phyloP scores from a whole-genome alignment of 2,797 vertebrate genomes.

The Scyliorhinus canicula region DNA sequence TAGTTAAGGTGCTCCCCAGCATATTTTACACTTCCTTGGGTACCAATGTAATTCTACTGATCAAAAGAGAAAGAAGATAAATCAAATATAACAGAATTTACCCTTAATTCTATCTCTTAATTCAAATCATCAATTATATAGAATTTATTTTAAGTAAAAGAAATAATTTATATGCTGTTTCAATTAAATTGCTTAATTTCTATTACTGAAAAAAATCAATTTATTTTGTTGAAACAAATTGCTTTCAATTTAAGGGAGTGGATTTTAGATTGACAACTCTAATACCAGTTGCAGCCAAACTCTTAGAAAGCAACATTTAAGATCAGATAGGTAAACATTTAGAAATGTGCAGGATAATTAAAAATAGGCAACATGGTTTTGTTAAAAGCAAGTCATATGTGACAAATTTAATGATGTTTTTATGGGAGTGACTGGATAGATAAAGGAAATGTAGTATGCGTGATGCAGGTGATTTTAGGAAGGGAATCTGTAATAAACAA shows the following conservation, averaged over 20 bases:
- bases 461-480: not conserved
- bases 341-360: not conserved
- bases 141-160: not conserved
- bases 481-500: not conserved
- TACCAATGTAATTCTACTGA: not conserved
- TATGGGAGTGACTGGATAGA: not conserved
- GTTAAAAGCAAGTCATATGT: not conserved
- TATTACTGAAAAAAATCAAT: not conserved
- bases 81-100: not conserved
- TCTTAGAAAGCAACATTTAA: not conserved
- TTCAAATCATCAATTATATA: not conserved
- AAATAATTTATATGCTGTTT: not conserved
- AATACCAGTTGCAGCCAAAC: not conserved
- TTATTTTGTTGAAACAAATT: not conserved
- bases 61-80: not conserved
- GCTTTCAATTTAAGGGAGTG: not conserved
- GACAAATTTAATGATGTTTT: not conserved
- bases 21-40: not conserved
- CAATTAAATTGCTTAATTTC: not conserved
- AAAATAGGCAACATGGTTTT: not conserved
- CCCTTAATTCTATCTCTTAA: not conserved
- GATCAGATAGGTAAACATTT: not conserved
- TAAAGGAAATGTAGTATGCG: not conserved
- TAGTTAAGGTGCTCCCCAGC: not conserved
- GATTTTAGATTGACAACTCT: not conserved